phyloP scores from a whole-genome alignment of 2,113 vertebrate genomes.

The Etheostoma spectabile region DNA sequence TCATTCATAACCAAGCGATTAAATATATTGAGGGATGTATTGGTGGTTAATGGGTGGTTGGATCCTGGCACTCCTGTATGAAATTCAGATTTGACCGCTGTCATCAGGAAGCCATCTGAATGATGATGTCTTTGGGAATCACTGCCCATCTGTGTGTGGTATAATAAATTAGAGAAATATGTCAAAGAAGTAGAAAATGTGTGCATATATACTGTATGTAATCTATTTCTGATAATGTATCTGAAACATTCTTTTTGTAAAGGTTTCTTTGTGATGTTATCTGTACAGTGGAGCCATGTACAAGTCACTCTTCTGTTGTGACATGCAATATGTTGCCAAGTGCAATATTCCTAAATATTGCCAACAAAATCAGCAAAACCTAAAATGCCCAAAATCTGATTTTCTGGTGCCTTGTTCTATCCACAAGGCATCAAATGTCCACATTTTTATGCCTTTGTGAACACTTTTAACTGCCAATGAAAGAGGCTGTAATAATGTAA shows the following conservation, averaged over 20 bases:
- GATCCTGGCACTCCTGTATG: constrained; percentile 62
- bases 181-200: constrained; percentile 36
- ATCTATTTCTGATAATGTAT: constrained; percentile 20
- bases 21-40: constrained; percentile 77
- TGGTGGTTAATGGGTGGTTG: constrained; percentile 76
- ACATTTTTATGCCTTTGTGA: constrained; percentile 10
- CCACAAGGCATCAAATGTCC: background rate
- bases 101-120: constrained; percentile 66
- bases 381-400: background rate
- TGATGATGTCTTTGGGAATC: constrained; percentile 66
- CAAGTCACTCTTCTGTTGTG: background rate
- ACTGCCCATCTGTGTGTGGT: constrained; percentile 58
- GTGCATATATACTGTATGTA: too few species aligned
- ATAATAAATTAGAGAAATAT: constrained; percentile 60
- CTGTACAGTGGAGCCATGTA: background rate
- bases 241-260: background rate
- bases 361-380: background rate
- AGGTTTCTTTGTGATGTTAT: background rate
- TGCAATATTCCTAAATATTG: background rate
- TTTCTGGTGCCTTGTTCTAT: background rate
- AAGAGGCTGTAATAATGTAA: background rate
- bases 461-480: background rate
- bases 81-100: constrained; percentile 73
- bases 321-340: background rate
- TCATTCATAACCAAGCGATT: constrained; percentile 75